phyloP scores from a whole-genome alignment of 2,888 invertebrate species.

The Volucella inflata region DNA sequence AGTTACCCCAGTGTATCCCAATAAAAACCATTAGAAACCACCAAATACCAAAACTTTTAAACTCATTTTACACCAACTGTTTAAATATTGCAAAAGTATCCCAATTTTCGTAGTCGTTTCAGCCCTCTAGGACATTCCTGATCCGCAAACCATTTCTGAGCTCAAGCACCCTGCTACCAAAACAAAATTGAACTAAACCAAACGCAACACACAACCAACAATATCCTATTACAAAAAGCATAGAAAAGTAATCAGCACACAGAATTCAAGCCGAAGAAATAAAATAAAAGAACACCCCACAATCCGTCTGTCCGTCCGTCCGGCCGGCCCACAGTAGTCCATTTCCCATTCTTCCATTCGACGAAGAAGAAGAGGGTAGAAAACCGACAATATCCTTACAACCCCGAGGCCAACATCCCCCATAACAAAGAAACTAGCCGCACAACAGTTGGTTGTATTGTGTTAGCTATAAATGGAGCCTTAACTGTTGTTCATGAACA shows the following conservation, averaged over 20 bases:
- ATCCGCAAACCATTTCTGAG: background rate
- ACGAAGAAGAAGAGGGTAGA: conserved; percentile 3
- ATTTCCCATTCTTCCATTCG: background rate
- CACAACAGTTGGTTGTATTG: conserved; percentile 75
- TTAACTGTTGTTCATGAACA: conserved; percentile 47
- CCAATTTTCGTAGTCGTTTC: conserved; percentile 44
- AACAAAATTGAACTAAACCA: background rate
- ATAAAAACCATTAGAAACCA: conserved; percentile 63
- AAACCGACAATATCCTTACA: conserved; percentile 61
- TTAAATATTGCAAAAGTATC: conserved; percentile 72
- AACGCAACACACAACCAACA: conserved; percentile 28
- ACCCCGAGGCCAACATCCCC: conserved; percentile 60
- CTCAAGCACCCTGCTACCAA: too few species aligned
- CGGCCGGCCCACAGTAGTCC: too few species aligned
- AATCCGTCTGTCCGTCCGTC: too few species aligned
- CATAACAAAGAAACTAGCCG: conserved; percentile 71
- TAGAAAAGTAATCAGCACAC: conserved; percentile 71
- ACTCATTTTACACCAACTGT: conserved; percentile 73
- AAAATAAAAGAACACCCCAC: conserved; percentile 46
- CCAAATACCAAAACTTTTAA: conserved; percentile 71
- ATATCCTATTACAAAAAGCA: conserved; percentile 72
- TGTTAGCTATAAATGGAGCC: conserved; percentile 36
- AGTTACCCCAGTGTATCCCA: background rate
- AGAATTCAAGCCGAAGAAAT: conserved; percentile 53
- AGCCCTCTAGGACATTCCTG: background rate